Base-by-base conservation (phyloP, 1,140 invertebrate species). In the Calosoma granatense region DNA sequence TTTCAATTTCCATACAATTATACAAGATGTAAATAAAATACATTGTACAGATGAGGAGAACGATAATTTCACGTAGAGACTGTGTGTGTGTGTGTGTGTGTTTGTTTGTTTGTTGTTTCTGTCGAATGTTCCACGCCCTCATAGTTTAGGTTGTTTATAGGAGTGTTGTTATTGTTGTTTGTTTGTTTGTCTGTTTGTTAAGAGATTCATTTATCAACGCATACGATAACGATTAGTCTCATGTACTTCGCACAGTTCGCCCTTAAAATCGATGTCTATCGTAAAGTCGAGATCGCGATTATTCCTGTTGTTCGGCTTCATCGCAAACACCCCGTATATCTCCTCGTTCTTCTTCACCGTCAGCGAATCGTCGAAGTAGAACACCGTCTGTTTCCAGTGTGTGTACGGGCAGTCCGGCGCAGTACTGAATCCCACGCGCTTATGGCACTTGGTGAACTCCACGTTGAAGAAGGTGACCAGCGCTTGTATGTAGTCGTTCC, bases 321-420 rank as follows among this genome's bases (percentile, higher is more conserved):
- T 93, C 30, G 84, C 82, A 72, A 99, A 97, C 2, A 80, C 82
- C 19, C 97, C 96, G 47, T 80, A 84, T 43, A 99, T 87, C 70
- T 95, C 91, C 72, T 99, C 97, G 17, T 88, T 84, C 64, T 92
- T 93, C 67, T 95, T 95, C 1, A 95, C 92, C 4, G 94, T 94
- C 77, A 97, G 83, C 64, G 96, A 94, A 59, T 97, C 90, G 65
- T 97, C 89, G 63, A 99, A 86, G 72, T 99, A 99, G 72, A 99
- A 99, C 3, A 99, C 95, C 0, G 97, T 99, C 74, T 99, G 97
- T 74, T 99, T 99, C 97, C 97, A 99, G 69, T 99, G 96, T 2
- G 97, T 99, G 71, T 99, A 98, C 2, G 88, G 88, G 2, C 92
- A 87, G 68, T 98, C 95, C 0, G 97, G 97, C 1, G 93, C 92